Percentiles rank a stretch among this genome's conserved stretches.
phyloP scores from a whole-genome alignment of 2,888 invertebrate genomes.

The Gymnosoma rotundatum region DNA sequence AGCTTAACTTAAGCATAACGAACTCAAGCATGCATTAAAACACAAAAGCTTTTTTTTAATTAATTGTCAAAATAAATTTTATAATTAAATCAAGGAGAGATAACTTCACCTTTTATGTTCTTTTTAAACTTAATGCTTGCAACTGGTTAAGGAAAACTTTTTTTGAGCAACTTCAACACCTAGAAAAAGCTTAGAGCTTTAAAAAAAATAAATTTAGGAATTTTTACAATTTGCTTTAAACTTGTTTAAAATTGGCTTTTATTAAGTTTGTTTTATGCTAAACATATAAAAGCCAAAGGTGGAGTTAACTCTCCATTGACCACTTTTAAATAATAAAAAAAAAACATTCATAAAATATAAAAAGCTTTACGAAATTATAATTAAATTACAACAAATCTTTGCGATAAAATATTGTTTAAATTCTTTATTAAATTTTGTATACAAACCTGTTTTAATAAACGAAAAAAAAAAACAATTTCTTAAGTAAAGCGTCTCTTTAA shows the following conservation, averaged over 20 bases:
- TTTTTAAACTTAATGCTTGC: conserved; percentile 57
- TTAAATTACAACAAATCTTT: conserved; percentile 74
- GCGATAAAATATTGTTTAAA: conserved; percentile 72
- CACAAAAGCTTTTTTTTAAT: conserved; percentile 31
- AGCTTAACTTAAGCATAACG: conserved; percentile 38
- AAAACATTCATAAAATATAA: conserved; percentile 48
- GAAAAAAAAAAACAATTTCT: neutral
- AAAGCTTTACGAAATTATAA: conserved; percentile 59
- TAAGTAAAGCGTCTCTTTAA: neutral
- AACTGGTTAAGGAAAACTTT: conserved; percentile 39
- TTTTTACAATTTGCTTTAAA: conserved; percentile 63
- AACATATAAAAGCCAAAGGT: conserved; percentile 77
- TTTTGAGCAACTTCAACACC: conserved; percentile 75
- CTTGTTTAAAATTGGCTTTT: conserved; percentile 60
- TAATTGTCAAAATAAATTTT: conserved; percentile 60
- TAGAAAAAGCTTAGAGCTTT: conserved; percentile 27
- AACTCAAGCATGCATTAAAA: conserved; percentile 59
- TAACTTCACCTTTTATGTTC: conserved; percentile 81
- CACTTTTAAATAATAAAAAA: conserved; percentile 61
- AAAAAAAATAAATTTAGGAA: no score
- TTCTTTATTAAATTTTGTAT: conserved; percentile 21
- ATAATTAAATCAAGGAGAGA: conserved; percentile 76
- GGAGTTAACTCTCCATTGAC: conserved; percentile 82
- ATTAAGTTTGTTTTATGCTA: conserved; percentile 2
- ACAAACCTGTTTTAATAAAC: conserved; percentile 61